Conservation (phyloP, 2,888 invertebrate genomes). For the Seladonia tumulorum region DNA sequence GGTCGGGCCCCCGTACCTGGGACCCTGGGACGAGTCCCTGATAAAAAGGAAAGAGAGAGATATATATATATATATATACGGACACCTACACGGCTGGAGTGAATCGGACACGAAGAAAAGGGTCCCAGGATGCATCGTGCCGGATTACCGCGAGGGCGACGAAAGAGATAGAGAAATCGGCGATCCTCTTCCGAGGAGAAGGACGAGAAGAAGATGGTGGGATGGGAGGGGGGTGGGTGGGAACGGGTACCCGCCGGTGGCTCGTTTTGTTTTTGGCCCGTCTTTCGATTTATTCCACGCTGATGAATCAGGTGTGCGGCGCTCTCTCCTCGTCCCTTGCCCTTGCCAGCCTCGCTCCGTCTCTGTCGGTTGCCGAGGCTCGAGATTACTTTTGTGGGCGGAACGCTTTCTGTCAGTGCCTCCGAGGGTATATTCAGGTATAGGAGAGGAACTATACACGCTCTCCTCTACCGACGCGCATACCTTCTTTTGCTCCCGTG, state of each 20-base stretch:
- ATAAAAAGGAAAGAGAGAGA: constrained; percentile 25
- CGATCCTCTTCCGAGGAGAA: neutral
- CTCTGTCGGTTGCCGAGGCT: constrained; percentile 69
- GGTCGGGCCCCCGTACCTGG: constrained; percentile 65
- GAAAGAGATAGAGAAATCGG: constrained; percentile 33
- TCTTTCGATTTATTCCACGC: constrained; percentile 81
- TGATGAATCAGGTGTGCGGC: constrained; percentile 83
- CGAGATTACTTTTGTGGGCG: constrained; percentile 84
- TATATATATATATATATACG: too few relatives aligned
- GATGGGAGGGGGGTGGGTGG: constrained; percentile 10
- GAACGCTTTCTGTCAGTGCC: constrained; percentile 83
- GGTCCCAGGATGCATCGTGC: constrained; percentile 51
- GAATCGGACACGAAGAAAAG: constrained; percentile 62
- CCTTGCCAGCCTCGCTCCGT: constrained; percentile 28
- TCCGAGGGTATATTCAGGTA: constrained; percentile 76
- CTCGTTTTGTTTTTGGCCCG: constrained; percentile 72
- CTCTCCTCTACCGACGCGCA: constrained; percentile 33
- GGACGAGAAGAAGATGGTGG: neutral
- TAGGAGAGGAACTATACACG: constrained; percentile 52
- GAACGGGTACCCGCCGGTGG: constrained; percentile 52
- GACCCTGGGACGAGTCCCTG: constrained; percentile 11
- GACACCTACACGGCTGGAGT: constrained; percentile 61
- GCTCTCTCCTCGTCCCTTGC: constrained; percentile 61
- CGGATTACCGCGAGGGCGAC: constrained; percentile 48
- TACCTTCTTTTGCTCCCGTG: constrained; percentile 48